Evolutionary conservation across 1,140 invertebrate species (phyloP).

Genomic region (Ganaspis sp.): DNA sequence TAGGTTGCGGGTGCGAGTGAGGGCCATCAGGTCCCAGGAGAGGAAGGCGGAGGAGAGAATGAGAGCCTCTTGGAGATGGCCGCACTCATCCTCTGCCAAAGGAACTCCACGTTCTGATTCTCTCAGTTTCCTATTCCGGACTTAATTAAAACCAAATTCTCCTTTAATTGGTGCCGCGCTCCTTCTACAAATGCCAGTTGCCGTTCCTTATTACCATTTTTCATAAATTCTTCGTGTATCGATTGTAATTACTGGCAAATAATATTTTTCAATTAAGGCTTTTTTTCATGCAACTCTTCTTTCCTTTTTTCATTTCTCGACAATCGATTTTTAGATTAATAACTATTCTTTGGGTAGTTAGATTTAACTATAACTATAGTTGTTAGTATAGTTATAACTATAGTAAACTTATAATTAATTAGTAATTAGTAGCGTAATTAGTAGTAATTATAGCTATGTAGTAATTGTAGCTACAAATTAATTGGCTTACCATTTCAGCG

Average conservation of each 20-base stretch:
- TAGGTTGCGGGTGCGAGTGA: conserved; percentile 45
- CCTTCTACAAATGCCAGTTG: not conserved
- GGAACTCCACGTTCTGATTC: conserved; percentile 49
- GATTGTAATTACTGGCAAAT: not conserved
- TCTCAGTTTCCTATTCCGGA: conserved; percentile 49
- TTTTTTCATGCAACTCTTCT: too few species aligned
- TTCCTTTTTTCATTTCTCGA: too few species aligned
- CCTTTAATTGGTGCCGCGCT: conserved; percentile 46
- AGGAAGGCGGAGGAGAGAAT: not conserved
- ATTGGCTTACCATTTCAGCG: too few species aligned
- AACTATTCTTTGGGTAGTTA: too few species aligned
- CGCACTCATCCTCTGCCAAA: conserved; percentile 48
- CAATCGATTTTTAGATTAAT: too few species aligned
- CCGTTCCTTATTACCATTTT: conserved; percentile 7
- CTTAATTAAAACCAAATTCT: conserved; percentile 60
- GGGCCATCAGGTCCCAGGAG: not conserved
- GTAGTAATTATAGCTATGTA: too few species aligned
- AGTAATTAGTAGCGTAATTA: too few species aligned
- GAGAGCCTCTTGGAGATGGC: conserved; percentile 42
- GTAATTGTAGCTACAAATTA: too few species aligned
- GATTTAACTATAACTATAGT: too few species aligned
- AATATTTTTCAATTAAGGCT: not conserved
- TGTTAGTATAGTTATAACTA: too few species aligned
- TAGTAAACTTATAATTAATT: too few species aligned
- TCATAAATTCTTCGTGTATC: conserved; percentile 19